Conservation (phyloP, 2,888 invertebrate genomes). For the Drosophila macrospina region DNA sequence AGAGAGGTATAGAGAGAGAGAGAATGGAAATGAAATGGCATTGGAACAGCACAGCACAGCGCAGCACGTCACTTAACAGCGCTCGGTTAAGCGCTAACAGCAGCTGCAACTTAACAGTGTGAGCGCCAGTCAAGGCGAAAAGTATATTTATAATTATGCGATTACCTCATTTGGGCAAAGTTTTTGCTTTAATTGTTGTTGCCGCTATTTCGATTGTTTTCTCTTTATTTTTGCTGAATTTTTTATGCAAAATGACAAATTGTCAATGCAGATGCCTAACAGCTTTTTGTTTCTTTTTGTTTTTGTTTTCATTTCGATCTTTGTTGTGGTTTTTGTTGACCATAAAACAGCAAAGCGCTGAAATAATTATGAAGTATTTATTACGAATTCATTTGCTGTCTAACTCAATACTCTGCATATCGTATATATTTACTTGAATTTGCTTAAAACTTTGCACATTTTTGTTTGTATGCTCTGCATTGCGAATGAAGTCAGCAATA, state of each 20-base stretch:
- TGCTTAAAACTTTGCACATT: constrained; percentile 4
- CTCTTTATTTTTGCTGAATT: constrained; percentile 20
- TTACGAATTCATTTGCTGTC: constrained; percentile 1
- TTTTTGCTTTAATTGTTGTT: constrained; percentile 77
- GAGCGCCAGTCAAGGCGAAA: constrained; percentile 45
- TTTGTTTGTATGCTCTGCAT: background rate
- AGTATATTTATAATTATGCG: constrained; percentile 81
- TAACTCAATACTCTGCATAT: constrained; percentile 22
- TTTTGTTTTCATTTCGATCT: background rate
- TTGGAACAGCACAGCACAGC: constrained; percentile 39
- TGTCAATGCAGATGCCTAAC: constrained; percentile 59
- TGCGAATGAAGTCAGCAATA: constrained; percentile 44
- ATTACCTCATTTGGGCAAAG: constrained; percentile 83
- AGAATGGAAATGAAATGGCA: constrained; percentile 24
- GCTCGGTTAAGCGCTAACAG: constrained; percentile 45
- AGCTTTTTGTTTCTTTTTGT: constrained; percentile 18
- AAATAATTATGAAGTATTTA: constrained; percentile 12
- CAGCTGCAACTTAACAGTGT: constrained; percentile 43
- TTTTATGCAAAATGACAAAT: constrained; percentile 57
- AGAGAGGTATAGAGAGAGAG: background rate
- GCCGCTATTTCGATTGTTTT: constrained; percentile 35
- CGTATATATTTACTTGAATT: constrained; percentile 4
- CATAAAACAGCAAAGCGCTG: constrained; percentile 1
- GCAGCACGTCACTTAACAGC: constrained; percentile 35
- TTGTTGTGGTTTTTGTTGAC: constrained; percentile 3